Conservation (phyloP, 2,797 vertebrate species). For the Bovichtus diacanthus region DNA sequence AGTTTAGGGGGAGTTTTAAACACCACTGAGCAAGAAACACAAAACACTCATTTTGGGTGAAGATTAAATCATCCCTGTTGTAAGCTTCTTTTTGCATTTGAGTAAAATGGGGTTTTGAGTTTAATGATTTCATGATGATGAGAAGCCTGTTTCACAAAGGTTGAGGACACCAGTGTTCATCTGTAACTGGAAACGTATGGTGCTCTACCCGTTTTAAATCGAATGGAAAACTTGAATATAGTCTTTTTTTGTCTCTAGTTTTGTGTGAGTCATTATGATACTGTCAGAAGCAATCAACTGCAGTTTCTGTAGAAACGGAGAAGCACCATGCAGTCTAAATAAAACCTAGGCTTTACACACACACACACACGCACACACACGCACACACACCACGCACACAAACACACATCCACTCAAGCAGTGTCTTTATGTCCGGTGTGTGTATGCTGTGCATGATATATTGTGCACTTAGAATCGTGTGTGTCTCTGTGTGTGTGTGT, state of each 20-base stretch:
- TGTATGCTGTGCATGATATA: conserved; percentile 39
- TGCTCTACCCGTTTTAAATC: conserved; percentile 16
- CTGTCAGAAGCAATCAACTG: conserved; percentile 23
- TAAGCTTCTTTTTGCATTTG: conserved; percentile 12
- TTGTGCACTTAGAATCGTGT: conserved; percentile 16
- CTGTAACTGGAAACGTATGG: conserved; percentile 12
- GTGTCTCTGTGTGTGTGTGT: conserved; percentile 13
- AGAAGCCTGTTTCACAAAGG: conserved; percentile 12
- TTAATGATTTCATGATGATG: conserved; percentile 22
- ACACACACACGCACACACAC: background rate
- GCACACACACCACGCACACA: conserved; percentile 2
- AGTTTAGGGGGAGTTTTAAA: background rate
- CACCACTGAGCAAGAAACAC: background rate
- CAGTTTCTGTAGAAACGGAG: conserved; percentile 8
- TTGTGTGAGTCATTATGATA: conserved; percentile 25
- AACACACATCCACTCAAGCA: background rate
- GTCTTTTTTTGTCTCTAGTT: conserved; percentile 1
- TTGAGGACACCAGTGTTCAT: conserved; percentile 15
- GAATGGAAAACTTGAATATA: conserved; percentile 8
- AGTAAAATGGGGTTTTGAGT: conserved; percentile 17
- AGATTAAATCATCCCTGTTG: background rate
- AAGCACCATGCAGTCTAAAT: conserved; percentile 3
- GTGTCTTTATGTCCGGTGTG: conserved; percentile 12
- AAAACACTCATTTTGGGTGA: background rate
- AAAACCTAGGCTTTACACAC: background rate